Base-by-base conservation (phyloP, 2,888 invertebrate genomes). In the Synergus laeviventris region DNA sequence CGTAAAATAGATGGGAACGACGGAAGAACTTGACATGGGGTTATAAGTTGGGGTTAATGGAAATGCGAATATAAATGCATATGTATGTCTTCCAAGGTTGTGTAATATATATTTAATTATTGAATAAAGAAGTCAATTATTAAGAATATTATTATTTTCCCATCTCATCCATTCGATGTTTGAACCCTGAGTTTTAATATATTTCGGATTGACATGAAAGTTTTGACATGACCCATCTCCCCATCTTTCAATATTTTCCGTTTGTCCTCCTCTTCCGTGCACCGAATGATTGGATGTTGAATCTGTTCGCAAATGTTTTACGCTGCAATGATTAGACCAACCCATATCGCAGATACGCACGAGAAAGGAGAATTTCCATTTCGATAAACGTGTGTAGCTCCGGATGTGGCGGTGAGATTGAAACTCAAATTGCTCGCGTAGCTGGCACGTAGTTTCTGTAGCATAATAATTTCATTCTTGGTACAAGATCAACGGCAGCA, bases 381-480 rank as follows among this genome's bases (percentile, higher is more conserved):
- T 64, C 75, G 75, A 66, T 75, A 75, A 64, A 54, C 56, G 31
- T 66, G 64, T 56, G 66, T 66, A 56, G 56, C 56, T 75, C 75
- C 31, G 61, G 74, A 74, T 38, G 38, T 36, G 36, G 75, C 61
- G 54, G 36, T 60, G 74, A 77, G 60, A 80, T 80, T 78, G 80
- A 73, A 78, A 78, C 77, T 76, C 74, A 78, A 80, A 80, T 78
- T 80, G 77, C 74, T 75, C 74, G 75, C 78, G 74, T 80, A 74
- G 77, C 77, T 74, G 73, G 74, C 74, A 73, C 64, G 74, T 74
- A 54, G 76, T 56, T 74, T 75, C 73, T 64, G 39, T 74, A 75
- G 78, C 64, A 76, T 80, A 75, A 77, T 78, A 78, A 76, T 78
- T 78, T 75, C 74, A 77, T 78, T 78, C 77, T 78, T 80, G 75